Evolutionary conservation across 2,888 invertebrate genomes (phyloP), one percentile per base, ranked within the genome.

Genomic region (Synanthedon tipuliformis): DNA sequence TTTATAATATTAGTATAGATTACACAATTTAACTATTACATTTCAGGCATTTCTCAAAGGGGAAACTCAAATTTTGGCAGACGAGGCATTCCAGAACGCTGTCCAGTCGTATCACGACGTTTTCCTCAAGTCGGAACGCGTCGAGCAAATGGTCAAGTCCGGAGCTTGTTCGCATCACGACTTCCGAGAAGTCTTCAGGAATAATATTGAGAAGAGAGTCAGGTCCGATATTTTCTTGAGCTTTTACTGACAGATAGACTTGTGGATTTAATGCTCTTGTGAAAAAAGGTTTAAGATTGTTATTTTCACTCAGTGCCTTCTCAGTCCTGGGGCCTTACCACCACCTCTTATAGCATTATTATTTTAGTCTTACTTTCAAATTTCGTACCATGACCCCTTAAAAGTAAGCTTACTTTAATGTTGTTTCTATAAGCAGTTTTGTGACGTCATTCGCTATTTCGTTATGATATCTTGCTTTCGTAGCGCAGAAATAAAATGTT

Each of bases 81-180:
- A 98, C 77, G 98, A 98, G 82, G 99, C 99, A 53, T 99, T 99
- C 83, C 98, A 96, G 75, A 99, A 99, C 82, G 99, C 99, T 41
- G 96, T 99, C 53, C 97, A 98, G 81, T 97, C 95, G 69, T 96
- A 96, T 85, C 93, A 92, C 75, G 97, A 97, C 78, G 96, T 98
- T 58, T 99, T 99, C 87, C 90, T 99, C 49, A 97, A 97, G 79
- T 98, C 98, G 41, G 99, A 99, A 76, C 90, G 99, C 61, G 96
- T 99, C 50, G 90, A 94, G 59, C 95, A 96, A 83, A 98, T 99
- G 95, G 99, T 99, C 52, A 94, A 95, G 70, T 96, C 98, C 53
- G 99, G 99, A 48, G 99, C 98, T 59, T 99, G 98, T 82, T 98
- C 98, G 50, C 97, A 97, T 69, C 94, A 98, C 82, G 99, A 99